These are phyloP conservation scores for Atherinomorus stipes DNA, from an alignment of 2,113 vertebrate species.

Conservation along the genomic window DNA sequence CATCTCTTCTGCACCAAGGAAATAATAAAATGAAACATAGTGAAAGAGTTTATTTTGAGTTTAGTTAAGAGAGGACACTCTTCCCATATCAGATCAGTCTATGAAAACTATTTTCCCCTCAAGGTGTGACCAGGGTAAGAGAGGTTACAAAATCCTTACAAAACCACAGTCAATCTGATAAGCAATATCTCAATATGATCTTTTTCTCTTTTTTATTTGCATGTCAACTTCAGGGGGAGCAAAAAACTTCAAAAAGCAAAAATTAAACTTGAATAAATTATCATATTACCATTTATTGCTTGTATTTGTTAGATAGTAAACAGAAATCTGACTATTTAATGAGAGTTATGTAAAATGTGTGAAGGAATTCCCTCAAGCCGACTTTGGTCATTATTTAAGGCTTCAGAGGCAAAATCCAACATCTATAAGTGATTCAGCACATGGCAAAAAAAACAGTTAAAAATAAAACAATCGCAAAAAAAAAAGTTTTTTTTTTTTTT, in stretches of 20 bases:
- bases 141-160: not conserved
- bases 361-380: not conserved
- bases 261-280: no score
- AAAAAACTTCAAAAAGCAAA: no score
- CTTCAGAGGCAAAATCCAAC: not conserved
- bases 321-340: conserved; percentile 5
- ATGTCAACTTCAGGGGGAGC: not conserved
- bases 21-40: conserved; percentile 7
- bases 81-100: not conserved
- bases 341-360: not conserved
- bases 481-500: not conserved
- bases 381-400: not conserved
- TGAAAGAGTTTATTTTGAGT: conserved; percentile 3
- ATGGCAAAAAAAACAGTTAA: not conserved
- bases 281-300: not conserved
- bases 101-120: not conserved
- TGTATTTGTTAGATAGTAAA: not conserved
- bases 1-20: not conserved
- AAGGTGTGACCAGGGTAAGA: not conserved
- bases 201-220: not conserved
- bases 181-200: not conserved
- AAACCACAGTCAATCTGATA: not conserved
- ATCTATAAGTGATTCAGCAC: not conserved
- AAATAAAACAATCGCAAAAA: no score
- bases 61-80: not conserved